Evolutionary conservation across 2,797 vertebrate genomes (phyloP).

Genomic region (Centropyge bicolor): DNA sequence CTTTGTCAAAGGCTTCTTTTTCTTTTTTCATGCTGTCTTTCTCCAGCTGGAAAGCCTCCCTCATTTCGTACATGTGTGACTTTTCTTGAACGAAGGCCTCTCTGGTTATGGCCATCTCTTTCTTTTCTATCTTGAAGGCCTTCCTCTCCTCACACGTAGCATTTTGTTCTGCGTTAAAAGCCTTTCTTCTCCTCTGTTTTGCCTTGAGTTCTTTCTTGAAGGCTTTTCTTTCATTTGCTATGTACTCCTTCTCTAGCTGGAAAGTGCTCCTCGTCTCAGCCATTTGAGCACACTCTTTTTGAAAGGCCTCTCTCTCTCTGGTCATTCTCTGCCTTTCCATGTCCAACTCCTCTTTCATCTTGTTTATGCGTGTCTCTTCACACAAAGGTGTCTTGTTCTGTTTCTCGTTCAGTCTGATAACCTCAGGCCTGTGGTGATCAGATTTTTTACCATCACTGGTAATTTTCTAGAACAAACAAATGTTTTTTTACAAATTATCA

Average conservation of each 20-base stretch:
- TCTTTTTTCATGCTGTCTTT: background rate
- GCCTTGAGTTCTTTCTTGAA: background rate
- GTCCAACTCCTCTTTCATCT: too few relatives aligned
- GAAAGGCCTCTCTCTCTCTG: too few relatives aligned
- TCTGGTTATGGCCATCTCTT: background rate
- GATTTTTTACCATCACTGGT: too few relatives aligned
- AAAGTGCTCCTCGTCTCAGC: constrained; percentile 5
- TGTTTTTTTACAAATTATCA: too few relatives aligned
- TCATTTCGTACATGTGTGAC: background rate
- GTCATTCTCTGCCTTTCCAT: constrained; percentile 1
- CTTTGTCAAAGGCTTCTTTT: background rate
- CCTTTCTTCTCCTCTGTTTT: background rate
- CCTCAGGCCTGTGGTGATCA: too few relatives aligned
- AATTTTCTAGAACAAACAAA: too few relatives aligned
- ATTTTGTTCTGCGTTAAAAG: background rate
- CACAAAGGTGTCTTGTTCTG: too few relatives aligned
- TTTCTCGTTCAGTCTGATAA: too few relatives aligned
- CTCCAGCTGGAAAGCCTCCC: background rate
- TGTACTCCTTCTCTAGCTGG: background rate
- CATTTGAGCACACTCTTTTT: background rate
- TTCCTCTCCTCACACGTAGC: background rate
- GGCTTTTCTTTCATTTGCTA: background rate
- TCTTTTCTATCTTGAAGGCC: background rate
- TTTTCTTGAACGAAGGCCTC: background rate
- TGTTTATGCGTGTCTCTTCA: background rate